Percentiles rank a stretch among this genome's conserved stretches.
Conservation (phyloP, 2,888 invertebrate genomes). For the Drosophila monieri region DNA sequence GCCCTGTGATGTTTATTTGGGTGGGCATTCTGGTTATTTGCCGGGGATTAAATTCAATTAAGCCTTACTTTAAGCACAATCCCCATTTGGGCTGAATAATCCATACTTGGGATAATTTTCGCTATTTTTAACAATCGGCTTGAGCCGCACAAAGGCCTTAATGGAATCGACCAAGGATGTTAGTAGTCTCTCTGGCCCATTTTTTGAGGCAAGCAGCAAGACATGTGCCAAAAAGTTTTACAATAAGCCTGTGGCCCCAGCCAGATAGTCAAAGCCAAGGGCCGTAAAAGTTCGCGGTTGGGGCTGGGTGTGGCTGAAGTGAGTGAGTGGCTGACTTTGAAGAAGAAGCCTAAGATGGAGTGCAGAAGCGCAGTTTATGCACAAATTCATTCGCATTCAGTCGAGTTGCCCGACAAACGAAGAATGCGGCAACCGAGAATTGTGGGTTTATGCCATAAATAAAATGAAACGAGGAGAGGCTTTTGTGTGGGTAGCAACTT, state of each 20-base stretch:
- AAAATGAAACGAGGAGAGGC: constrained; percentile 14
- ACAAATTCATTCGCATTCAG: constrained; percentile 58
- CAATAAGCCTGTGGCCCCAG: constrained; percentile 70
- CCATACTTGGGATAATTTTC: constrained; percentile 48
- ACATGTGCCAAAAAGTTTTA: constrained; percentile 78
- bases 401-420: constrained; percentile 15
- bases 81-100: constrained; percentile 11
- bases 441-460: constrained; percentile 8
- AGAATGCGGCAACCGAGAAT: constrained; percentile 23
- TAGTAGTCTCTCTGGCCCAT: constrained; percentile 48
- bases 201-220: constrained; percentile 60
- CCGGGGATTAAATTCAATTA: constrained; percentile 32
- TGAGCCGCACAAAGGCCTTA: constrained; percentile 24
- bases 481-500: constrained; percentile 42
- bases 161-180: constrained; percentile 34
- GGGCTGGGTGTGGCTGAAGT: constrained; percentile 6
- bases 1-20: constrained; percentile 18
- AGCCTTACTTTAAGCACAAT: constrained; percentile 13
- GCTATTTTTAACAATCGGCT: constrained; percentile 55
- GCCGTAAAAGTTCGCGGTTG: background rate
- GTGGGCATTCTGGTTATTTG: constrained; percentile 15
- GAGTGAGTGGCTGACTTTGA: constrained; percentile 34
- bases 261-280: constrained; percentile 14
- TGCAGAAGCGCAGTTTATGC: constrained; percentile 68
- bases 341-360: constrained; percentile 30